Conservation (phyloP, 2,888 invertebrate genomes). For the Andrena camellia region DNA sequence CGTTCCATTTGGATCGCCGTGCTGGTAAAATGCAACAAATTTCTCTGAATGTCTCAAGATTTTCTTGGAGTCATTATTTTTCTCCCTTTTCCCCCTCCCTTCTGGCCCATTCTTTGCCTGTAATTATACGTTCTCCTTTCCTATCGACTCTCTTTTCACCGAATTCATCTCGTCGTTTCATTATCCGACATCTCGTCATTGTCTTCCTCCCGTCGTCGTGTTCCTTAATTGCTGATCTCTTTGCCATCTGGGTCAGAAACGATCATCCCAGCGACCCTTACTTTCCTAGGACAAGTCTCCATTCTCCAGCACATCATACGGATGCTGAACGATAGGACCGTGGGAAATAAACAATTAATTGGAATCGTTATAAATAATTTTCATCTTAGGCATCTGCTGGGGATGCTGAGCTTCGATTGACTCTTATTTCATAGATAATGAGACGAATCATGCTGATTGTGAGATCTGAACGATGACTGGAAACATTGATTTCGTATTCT, state of each 20-base stretch:
- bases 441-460: too few species aligned
- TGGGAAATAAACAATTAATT: slow-evolving; percentile 21
- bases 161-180: slow-evolving; percentile 57
- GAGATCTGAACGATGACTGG: too few species aligned
- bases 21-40: neutral
- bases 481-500: too few species aligned
- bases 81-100: neutral
- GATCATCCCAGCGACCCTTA: slow-evolving; percentile 29
- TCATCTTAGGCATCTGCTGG: neutral
- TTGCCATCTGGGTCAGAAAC: slow-evolving; percentile 49
- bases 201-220: slow-evolving; percentile 37
- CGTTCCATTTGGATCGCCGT: neutral
- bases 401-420: neutral
- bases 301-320: neutral
- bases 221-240: slow-evolving; percentile 50
- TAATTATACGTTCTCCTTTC: slow-evolving; percentile 54
- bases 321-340: neutral
- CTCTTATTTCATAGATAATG: too few species aligned
- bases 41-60: slow-evolving; percentile 1
- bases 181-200: slow-evolving; percentile 51
- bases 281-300: neutral
- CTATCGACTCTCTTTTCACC: slow-evolving; percentile 10
- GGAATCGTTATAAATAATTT: slow-evolving; percentile 20
- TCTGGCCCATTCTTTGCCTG: neutral
- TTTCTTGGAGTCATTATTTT: slow-evolving; percentile 11